Evolutionary conservation across 2,888 invertebrate genomes (phyloP).

Genomic region (Heliconius hortense): DNA sequence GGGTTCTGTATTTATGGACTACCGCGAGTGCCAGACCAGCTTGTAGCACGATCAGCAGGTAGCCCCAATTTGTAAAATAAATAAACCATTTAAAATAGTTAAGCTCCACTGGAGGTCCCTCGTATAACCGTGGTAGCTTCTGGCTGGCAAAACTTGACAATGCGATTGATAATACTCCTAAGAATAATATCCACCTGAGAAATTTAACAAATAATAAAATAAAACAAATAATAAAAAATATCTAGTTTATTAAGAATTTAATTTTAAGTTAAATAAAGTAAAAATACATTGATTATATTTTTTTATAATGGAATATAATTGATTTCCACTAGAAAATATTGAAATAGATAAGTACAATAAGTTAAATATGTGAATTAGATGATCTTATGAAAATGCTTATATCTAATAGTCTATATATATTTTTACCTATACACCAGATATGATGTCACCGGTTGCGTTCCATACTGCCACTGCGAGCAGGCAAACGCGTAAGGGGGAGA

Average conservation of each 20-base stretch:
- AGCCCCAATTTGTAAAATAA: constrained; percentile 89
- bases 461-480: constrained; percentile 84
- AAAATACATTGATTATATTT: no score
- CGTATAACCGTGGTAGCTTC: constrained; percentile 62
- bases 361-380: background rate
- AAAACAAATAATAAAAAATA: no score
- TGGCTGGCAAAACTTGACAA: constrained; percentile 74
- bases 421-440: constrained; percentile 78
- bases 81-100: constrained; percentile 85
- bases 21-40: constrained; percentile 79
- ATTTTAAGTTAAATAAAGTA: background rate
- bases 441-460: constrained; percentile 65
- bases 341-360: background rate
- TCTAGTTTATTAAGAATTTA: background rate
- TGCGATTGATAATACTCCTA: constrained; percentile 72
- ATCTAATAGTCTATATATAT: background rate
- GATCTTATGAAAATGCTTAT: background rate
- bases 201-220: background rate
- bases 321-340: background rate
- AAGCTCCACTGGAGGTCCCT: constrained; percentile 62
- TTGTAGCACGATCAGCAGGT: constrained; percentile 81
- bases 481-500: constrained; percentile 68
- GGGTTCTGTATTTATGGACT: constrained; percentile 70
- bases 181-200: constrained; percentile 74
- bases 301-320: no score